Percentiles rank a stretch among this genome's conserved stretches.
Evolutionary conservation across 2,888 invertebrate genomes (phyloP).

Genomic region (Drosophila fulvimacula): DNA sequence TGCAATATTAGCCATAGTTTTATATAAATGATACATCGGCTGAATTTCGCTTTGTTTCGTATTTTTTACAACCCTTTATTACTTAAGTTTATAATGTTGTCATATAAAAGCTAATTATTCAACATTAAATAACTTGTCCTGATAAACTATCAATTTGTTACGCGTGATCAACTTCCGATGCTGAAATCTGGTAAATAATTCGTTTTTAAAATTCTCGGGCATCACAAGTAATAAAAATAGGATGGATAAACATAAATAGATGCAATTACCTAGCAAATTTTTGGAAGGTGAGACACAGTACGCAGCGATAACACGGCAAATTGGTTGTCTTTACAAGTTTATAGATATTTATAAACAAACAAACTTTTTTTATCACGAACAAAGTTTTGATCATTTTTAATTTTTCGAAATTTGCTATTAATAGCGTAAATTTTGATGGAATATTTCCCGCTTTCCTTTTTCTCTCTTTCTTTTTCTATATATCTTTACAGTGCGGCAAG

Average conservation of each 20-base stretch:
- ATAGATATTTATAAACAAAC: background rate
- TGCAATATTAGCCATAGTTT: background rate
- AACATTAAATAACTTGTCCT: background rate
- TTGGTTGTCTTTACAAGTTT: background rate
- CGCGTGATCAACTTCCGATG: background rate
- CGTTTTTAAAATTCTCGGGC: background rate
- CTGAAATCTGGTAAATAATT: background rate
- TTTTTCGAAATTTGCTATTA: slow-evolving; percentile 20
- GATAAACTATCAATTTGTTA: background rate
- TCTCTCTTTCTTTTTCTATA: slow-evolving; percentile 62
- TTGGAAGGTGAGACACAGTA: background rate
- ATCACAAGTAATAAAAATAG: background rate
- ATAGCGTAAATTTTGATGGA: slow-evolving; percentile 36
- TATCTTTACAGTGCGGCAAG: slow-evolving; percentile 85
- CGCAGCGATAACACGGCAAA: background rate
- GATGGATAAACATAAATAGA: background rate
- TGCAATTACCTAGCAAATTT: no score
- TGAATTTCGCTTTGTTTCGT: slow-evolving; percentile 22
- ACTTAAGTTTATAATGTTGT: background rate
- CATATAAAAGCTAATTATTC: background rate
- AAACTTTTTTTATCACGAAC: background rate
- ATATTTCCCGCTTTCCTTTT: slow-evolving; percentile 52
- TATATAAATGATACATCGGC: background rate
- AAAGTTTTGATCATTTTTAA: background rate
- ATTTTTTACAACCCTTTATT: slow-evolving; percentile 16